A percentile compares a stretch with the other conserved stretches of the same genome.
Evolutionary conservation across 2,888 invertebrate species (phyloP).

Genomic region (Megastigmus dorsalis): DNA sequence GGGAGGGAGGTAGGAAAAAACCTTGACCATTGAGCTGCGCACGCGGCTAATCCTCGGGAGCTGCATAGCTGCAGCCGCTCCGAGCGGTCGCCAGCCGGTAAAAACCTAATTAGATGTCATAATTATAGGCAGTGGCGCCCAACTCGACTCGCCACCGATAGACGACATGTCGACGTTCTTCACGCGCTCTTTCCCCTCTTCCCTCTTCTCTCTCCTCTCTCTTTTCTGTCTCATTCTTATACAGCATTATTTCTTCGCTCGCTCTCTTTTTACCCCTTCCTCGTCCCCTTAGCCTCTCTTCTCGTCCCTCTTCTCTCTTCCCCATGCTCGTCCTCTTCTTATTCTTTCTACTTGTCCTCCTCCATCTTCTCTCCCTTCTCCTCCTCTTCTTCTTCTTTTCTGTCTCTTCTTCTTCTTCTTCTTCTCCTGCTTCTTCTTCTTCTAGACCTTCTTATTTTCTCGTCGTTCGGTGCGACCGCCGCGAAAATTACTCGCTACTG

Average conservation of each 20-base stretch:
- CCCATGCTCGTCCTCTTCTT: too few relatives aligned
- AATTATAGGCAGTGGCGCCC: conserved; percentile 71
- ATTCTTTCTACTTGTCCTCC: not conserved
- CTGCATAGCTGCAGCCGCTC: conserved; percentile 56
- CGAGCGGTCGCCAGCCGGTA: conserved; percentile 67
- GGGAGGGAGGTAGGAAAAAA: conserved; percentile 16
- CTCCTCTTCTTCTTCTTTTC: not conserved
- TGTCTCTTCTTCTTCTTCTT: not conserved
- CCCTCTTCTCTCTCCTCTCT: conserved; percentile 41
- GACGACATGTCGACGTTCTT: conserved; percentile 25
- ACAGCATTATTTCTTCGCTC: conserved; percentile 8
- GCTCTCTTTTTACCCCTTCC: not conserved
- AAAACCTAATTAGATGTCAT: conserved; percentile 74
- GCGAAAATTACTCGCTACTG: conserved; percentile 43
- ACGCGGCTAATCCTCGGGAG: conserved; percentile 55
- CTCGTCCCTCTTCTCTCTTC: not conserved
- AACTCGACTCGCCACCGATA: conserved; percentile 54
- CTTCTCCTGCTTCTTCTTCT: conserved; percentile 18
- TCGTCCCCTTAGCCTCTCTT: not conserved
- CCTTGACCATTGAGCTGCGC: conserved; percentile 55
- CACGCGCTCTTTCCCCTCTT: conserved; percentile 11
- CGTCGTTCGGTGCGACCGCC: conserved; percentile 49
- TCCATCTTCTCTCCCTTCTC: not conserved
- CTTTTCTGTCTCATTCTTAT: not conserved
- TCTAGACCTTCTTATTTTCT: conserved; percentile 57